A percentile compares a stretch with the other conserved stretches of the same genome.
These are phyloP conservation scores for Eupelmus urozonus DNA, from an alignment of 2,888 invertebrate genomes.

Conservation along the genomic window DNA sequence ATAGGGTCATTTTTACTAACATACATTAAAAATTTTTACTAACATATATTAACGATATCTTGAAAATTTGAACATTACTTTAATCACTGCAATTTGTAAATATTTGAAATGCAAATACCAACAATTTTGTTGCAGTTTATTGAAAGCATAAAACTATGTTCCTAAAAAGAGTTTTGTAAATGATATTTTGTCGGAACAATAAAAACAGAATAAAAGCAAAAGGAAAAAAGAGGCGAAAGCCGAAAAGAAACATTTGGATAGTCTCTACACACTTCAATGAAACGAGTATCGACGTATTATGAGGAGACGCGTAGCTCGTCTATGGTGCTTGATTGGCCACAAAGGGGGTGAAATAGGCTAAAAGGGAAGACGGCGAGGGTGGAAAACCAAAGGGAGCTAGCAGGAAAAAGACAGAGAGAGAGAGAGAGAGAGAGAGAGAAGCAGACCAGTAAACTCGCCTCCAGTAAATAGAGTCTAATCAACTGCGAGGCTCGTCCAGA, in stretches of 20 bases:
- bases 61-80: no score
- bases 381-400: slow-evolving; percentile 33
- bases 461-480: slow-evolving; percentile 77
- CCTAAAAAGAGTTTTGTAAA: no score
- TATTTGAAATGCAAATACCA: no score
- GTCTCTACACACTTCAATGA: slow-evolving; percentile 52
- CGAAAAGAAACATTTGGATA: slow-evolving; percentile 55
- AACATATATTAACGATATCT: no score
- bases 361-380: slow-evolving; percentile 62
- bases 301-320: slow-evolving; percentile 70
- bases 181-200: neutral
- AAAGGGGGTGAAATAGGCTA: slow-evolving; percentile 73
- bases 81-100: no score
- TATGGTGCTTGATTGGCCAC: slow-evolving; percentile 77
- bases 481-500: slow-evolving; percentile 73
- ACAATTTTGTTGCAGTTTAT: no score
- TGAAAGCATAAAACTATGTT: no score
- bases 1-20: no score
- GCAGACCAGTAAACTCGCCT: slow-evolving; percentile 72
- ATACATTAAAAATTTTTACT: no score
- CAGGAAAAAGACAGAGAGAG: slow-evolving; percentile 46
- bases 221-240: neutral
- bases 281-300: slow-evolving; percentile 61
- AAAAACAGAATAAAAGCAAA: slow-evolving; percentile 30
- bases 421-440: slow-evolving; percentile 44